phyloP scores from a whole-genome alignment of 2,888 invertebrate genomes.

The Euplagia quadripunctaria region DNA sequence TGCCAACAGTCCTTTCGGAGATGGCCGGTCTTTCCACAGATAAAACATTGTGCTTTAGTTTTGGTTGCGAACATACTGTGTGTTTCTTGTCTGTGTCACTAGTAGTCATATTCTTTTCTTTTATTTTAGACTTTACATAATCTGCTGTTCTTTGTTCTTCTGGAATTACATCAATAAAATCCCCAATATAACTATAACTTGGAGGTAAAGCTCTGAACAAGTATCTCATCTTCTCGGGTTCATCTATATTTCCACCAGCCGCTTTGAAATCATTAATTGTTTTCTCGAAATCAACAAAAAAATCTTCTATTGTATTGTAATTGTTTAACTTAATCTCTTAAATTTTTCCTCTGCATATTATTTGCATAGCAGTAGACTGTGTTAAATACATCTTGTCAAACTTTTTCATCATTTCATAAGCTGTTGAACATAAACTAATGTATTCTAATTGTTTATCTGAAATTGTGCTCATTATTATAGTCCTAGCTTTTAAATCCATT shows the following conservation, averaged over 20 bases:
- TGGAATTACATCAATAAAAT: conserved; percentile 7
- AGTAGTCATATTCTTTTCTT: background rate
- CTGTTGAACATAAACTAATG: background rate
- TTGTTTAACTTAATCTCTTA: background rate
- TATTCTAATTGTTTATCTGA: background rate
- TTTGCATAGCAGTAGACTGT: background rate
- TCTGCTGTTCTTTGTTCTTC: conserved; percentile 27
- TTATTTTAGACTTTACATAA: conserved; percentile 10
- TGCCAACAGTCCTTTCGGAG: too few species aligned
- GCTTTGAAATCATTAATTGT: conserved; percentile 21
- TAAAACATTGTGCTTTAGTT: too few species aligned
- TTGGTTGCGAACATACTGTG: too few species aligned
- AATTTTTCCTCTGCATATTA: background rate
- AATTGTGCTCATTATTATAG: background rate
- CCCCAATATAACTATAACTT: conserved; percentile 7
- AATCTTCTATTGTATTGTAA: conserved; percentile 4
- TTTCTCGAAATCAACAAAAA: conserved; percentile 44
- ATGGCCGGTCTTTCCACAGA: too few species aligned
- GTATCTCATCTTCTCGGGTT: conserved; percentile 10
- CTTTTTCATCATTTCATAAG: background rate
- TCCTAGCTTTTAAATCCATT: too few species aligned
- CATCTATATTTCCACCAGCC: background rate
- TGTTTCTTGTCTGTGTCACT: background rate
- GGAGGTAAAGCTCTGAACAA: conserved; percentile 1
- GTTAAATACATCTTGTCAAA: background rate